Conservation (phyloP, 2,888 invertebrate genomes). For the Norana najaformis region DNA sequence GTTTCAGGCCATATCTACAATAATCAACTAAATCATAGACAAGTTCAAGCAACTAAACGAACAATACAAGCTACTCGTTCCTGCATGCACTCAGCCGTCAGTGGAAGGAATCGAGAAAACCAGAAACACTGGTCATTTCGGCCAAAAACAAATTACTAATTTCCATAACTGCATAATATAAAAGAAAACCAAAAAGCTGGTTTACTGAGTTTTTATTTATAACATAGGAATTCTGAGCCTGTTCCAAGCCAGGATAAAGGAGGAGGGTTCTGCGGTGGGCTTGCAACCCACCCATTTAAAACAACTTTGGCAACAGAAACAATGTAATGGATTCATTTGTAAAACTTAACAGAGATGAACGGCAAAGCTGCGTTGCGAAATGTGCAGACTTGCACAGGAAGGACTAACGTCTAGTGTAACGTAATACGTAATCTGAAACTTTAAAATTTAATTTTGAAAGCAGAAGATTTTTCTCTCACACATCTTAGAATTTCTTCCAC, state of each 20-base stretch:
- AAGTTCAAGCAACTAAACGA: neutral
- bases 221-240: too few relatives aligned
- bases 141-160: neutral
- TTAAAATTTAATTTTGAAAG: neutral
- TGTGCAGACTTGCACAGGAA: too few relatives aligned
- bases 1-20: constrained; percentile 71
- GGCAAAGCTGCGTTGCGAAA: too few relatives aligned
- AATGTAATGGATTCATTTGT: too few relatives aligned
- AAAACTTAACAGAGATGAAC: too few relatives aligned
- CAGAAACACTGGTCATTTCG: neutral
- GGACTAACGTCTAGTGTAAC: too few relatives aligned
- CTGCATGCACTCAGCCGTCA: neutral
- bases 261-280: too few relatives aligned
- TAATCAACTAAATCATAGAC: constrained; percentile 10
- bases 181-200: neutral
- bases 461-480: neutral
- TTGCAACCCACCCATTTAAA: too few relatives aligned
- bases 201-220: too few relatives aligned
- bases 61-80: neutral
- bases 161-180: neutral
- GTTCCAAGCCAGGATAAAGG: too few relatives aligned
- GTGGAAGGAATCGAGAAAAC: neutral
- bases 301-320: too few relatives aligned
- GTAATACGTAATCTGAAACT: neutral
- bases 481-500: neutral